phyloP scores from a whole-genome alignment of 2,888 invertebrate species.

The Amphiduros pacificus region DNA sequence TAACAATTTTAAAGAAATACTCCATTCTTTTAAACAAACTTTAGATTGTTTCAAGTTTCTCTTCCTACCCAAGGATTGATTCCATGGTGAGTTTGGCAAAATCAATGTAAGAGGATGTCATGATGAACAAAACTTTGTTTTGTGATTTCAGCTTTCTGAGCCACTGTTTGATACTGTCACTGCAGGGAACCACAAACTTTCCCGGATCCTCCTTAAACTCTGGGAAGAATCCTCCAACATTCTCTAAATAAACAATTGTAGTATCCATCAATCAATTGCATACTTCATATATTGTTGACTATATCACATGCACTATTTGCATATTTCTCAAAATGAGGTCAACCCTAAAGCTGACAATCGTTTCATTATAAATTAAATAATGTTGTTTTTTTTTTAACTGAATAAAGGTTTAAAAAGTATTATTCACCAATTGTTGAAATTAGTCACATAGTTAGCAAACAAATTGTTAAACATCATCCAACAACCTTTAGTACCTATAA shows the following conservation, averaged over 20 bases:
- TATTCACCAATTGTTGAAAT: too few relatives aligned
- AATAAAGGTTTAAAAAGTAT: too few relatives aligned
- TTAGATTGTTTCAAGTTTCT: background rate
- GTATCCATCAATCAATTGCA: too few relatives aligned
- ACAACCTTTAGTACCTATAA: too few relatives aligned
- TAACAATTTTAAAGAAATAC: background rate
- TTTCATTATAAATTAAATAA: too few relatives aligned
- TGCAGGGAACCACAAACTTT: constrained; percentile 66
- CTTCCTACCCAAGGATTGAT: constrained; percentile 65
- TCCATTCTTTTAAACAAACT: background rate
- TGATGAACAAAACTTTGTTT: constrained; percentile 67
- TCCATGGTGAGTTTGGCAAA: constrained; percentile 70
- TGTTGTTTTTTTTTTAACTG: too few relatives aligned
- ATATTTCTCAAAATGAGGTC: too few relatives aligned
- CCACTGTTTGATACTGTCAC: constrained; percentile 62
- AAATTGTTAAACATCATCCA: too few relatives aligned
- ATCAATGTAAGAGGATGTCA: constrained; percentile 75
- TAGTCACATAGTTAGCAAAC: too few relatives aligned
- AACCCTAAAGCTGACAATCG: too few relatives aligned
- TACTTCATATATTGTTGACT: too few relatives aligned
- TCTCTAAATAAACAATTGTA: constrained; percentile 42
- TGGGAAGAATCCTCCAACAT: constrained; percentile 68
- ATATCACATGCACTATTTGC: too few relatives aligned
- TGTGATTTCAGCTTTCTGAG: constrained; percentile 64
- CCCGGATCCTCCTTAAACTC: constrained; percentile 66